Evolutionary conservation across 2,113 vertebrate genomes (phyloP).

Genomic region (Pedetes capensis): DNA sequence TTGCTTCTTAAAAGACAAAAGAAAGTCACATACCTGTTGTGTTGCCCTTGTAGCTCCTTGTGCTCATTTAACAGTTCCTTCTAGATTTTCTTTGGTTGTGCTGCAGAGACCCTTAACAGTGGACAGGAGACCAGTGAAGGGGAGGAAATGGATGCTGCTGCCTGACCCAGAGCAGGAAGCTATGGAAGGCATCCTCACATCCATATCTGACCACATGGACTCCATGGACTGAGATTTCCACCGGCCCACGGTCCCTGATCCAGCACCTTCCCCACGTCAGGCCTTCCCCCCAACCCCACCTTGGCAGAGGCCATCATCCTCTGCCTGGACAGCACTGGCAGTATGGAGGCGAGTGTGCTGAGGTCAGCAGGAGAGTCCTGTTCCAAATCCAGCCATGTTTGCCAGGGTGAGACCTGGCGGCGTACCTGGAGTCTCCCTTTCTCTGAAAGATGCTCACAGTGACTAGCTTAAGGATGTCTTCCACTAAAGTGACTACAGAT

Average conservation of each 20-base stretch:
- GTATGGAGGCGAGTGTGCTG: no score
- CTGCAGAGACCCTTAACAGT: neutral
- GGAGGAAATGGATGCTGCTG: fast-evolving
- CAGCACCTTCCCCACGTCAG: neutral
- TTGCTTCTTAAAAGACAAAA: neutral
- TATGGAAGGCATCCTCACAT: neutral
- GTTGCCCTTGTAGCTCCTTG: neutral
- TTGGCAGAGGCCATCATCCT: neutral
- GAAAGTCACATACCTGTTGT: neutral
- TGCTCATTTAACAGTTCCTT: neutral
- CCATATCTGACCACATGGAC: neutral
- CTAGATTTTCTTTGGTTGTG: neutral
- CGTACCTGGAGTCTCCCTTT: neutral
- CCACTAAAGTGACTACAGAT: neutral
- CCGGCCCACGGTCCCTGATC: neutral
- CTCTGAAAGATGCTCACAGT: neutral
- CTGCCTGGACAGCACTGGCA: no score
- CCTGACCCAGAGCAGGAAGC: neutral
- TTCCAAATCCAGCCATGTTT: no score
- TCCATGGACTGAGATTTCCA: no score
- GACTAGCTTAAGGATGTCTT: neutral
- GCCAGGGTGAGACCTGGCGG: neutral
- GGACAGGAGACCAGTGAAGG: neutral
- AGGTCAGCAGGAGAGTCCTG: neutral
- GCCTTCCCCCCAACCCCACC: no score